These are phyloP conservation scores for Dysidea cf. avara DNA, from an alignment of 37 sponge, comb jelly and placozoan species.

Conservation along the genomic window DNA sequence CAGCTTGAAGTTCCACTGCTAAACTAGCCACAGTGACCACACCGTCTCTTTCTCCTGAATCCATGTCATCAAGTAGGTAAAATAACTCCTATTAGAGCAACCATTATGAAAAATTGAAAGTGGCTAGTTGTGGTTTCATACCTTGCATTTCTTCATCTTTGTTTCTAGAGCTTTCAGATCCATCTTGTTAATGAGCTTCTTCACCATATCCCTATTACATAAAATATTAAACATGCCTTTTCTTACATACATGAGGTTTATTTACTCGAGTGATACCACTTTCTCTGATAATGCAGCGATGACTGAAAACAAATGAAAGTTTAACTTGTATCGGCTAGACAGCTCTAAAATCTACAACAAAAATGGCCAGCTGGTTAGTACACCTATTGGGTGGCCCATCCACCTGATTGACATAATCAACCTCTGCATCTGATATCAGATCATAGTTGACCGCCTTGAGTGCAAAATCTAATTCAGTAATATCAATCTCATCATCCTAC, in stretches of 20 bases:
- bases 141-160: conserved; percentile 92
- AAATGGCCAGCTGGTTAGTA: not conserved
- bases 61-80: conserved; percentile 72
- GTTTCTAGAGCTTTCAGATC: conserved; percentile 77
- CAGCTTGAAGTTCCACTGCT: conserved; percentile 86
- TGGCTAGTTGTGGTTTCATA: conserved; percentile 5
- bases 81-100: conserved; percentile 70
- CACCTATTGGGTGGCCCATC: not conserved
- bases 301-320: conserved; percentile 77
- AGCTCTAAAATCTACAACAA: conserved; percentile 72
- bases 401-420: conserved; percentile 48
- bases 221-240: not conserved
- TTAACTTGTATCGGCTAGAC: conserved; percentile 72
- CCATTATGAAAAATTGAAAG: not conserved
- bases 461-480: conserved; percentile 83
- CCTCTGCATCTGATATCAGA: conserved; percentile 78
- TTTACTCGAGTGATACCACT: conserved; percentile 86
- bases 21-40: conserved; percentile 76
- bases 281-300: conserved; percentile 93
- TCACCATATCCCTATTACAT: conserved; percentile 76
- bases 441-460: conserved; percentile 88
- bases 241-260: not conserved
- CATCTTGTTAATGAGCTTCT: conserved; percentile 83
- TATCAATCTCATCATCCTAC: conserved; percentile 79
- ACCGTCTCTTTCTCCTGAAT: conserved; percentile 55